Evolutionary conservation across 2,113 vertebrate species (phyloP).

Genomic region (Heloderma charlesbogerti): DNA sequence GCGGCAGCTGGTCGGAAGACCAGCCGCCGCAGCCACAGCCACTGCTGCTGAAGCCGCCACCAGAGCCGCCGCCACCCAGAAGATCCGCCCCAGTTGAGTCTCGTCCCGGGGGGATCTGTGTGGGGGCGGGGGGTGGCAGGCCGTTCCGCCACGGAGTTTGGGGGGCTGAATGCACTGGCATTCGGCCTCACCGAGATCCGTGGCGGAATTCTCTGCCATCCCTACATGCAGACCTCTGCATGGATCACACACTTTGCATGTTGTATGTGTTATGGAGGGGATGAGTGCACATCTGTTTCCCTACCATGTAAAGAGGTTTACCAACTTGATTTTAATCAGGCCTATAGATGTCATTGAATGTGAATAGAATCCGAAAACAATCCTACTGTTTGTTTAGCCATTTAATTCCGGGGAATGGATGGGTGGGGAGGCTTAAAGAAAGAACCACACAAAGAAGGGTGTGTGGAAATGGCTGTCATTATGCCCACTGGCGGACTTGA

Average conservation of each 20-base stretch:
- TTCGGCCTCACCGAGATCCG: too few relatives aligned
- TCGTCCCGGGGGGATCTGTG: too few relatives aligned
- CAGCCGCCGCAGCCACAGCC: too few relatives aligned
- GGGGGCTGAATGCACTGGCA: too few relatives aligned
- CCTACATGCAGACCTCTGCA: neutral
- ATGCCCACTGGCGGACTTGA: conserved; percentile 60
- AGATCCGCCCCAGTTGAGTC: too few relatives aligned
- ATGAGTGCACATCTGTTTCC: neutral
- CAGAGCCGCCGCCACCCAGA: too few relatives aligned
- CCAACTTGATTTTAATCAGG: conserved; percentile 22
- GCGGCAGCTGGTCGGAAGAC: too few relatives aligned
- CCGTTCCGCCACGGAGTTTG: too few relatives aligned
- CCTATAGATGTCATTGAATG: conserved; percentile 51
- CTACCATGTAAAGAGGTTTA: neutral
- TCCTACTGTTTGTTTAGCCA: conserved; percentile 38
- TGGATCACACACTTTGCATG: neutral
- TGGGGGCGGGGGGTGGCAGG: too few relatives aligned
- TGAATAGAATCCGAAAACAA: conserved; percentile 60
- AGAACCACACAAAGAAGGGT: neutral
- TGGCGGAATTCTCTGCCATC: too few relatives aligned
- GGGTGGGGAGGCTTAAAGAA: neutral
- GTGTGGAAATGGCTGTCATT: conserved; percentile 59
- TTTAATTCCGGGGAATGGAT: conserved; percentile 41
- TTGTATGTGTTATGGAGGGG: neutral
- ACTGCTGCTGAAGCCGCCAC: too few relatives aligned